Conservation (phyloP, 2,113 vertebrate species). For the Odocoileus hemionus region DNA sequence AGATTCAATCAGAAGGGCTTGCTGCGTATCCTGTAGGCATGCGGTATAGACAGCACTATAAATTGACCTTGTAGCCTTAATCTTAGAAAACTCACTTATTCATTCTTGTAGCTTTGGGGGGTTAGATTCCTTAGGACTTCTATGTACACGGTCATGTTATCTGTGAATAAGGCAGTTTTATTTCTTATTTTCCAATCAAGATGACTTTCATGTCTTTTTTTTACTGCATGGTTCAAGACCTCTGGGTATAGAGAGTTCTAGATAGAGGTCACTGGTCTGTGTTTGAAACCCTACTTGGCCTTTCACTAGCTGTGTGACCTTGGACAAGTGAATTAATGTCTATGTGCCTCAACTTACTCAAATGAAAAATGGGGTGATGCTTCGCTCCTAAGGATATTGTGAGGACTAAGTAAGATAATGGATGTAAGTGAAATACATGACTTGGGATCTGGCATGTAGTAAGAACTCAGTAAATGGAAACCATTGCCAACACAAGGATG, state of each 20-base stretch:
- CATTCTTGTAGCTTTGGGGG: background rate
- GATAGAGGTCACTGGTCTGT: background rate
- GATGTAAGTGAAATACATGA: background rate
- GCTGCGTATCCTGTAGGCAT: background rate
- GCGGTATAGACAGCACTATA: background rate
- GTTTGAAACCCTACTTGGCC: background rate
- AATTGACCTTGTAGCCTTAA: background rate
- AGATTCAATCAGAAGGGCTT: background rate
- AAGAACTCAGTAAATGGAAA: background rate
- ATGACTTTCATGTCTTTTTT: background rate
- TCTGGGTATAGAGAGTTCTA: background rate
- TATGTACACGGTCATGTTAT: accelerated
- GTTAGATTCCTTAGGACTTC: background rate
- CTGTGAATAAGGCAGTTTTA: background rate
- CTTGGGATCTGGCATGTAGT: background rate
- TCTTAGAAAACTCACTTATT: background rate
- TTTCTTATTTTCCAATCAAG: background rate
- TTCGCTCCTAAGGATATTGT: background rate
- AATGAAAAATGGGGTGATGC: background rate
- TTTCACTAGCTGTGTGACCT: background rate
- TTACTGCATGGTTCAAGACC: background rate
- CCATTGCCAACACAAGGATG: background rate
- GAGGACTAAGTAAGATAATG: background rate
- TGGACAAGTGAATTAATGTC: background rate
- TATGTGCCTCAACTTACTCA: background rate